Evolutionary conservation across 2,113 vertebrate genomes (phyloP), one percentile per base, ranked within the genome.

Genomic region (Varanus salvator): DNA sequence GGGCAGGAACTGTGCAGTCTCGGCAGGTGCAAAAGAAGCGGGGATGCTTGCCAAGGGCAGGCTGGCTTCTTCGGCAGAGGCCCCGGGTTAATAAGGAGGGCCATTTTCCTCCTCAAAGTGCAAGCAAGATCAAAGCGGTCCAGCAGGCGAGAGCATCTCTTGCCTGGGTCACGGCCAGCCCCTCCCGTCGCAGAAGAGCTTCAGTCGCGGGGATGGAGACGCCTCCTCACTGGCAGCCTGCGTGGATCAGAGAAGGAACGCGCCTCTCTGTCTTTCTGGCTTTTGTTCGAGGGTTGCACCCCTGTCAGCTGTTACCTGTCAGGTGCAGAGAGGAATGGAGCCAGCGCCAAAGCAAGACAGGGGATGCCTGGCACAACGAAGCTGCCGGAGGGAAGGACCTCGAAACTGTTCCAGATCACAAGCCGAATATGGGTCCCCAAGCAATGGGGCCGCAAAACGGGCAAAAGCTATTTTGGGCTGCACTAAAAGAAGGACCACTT

Each of bases 21-120:
- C 92, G 92, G 87, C 92, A 93, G 93, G 92, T 92, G 87, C 44
- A 74, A 92, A 48, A 44, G 92, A 84, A 87, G 80, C 69, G 85
- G 87, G 84, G 93, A 87, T 81, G 88, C 72, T 75, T 29, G 1
- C 76, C 86, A 88, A 93, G 91, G 34, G 6, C 78, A 90, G 91
- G 89, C 68, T 34, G 64, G 52, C 21, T 86, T 90, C 76, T 86
- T 87, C 88, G 0, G 52, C 82, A 93, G 84, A 12, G 52, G n/a
- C 76, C 23, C 8, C 76, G 87, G 7, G 69, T 64, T 75, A 89
- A 92, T n/a, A 48, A 87, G 83, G 76, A 60, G 17, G 78, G 78
- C 17, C 9, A 0, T 84, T 92, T 84, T 52, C 52, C 57, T 17
- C 5, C 0, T 0, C 80, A 89, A 76, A 0, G 0, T 17, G 8